phyloP scores from a whole-genome alignment of 2,888 invertebrate genomes.

The Cryptus viduatorius region DNA sequence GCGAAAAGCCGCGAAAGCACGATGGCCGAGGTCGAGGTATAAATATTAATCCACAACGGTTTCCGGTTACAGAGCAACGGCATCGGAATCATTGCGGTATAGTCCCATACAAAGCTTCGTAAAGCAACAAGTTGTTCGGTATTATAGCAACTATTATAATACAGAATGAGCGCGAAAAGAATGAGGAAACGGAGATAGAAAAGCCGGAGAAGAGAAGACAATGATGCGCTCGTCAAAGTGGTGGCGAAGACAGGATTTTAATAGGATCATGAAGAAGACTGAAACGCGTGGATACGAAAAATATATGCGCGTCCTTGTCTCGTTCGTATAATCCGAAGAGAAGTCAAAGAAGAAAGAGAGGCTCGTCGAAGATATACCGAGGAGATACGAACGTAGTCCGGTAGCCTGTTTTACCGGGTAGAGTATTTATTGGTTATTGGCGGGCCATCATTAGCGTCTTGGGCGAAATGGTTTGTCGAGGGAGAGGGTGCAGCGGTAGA shows the following conservation, averaged over 20 bases:
- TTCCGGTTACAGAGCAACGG: constrained; percentile 36
- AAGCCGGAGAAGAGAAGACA: neutral
- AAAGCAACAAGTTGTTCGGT: neutral
- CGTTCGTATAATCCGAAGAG: neutral
- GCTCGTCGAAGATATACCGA: constrained; percentile 74
- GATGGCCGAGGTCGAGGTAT: constrained; percentile 58
- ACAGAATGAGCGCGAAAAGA: neutral
- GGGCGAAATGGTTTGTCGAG: constrained; percentile 71
- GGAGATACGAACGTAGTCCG: constrained; percentile 81
- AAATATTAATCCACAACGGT: constrained; percentile 76
- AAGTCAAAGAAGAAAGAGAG: neutral
- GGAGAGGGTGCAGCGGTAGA: neutral
- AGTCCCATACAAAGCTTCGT: constrained; percentile 50
- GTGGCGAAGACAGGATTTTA: constrained; percentile 60
- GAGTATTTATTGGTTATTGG: constrained; percentile 84
- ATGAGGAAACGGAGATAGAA: neutral
- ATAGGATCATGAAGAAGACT: constrained; percentile 54
- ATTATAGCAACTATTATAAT: too few species aligned
- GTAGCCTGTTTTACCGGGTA: constrained; percentile 81
- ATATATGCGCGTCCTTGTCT: constrained; percentile 6
- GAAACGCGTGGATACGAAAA: constrained; percentile 12
- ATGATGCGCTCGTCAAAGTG: constrained; percentile 3
- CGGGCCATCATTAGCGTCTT: constrained; percentile 84
- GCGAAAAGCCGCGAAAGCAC: neutral
- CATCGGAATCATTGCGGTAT: constrained; percentile 55